Evolutionary conservation across 37 sponge, comb jelly and placozoan species (phyloP), one percentile per base, ranked within the genome.

Genomic region (Ianthella basta): DNA sequence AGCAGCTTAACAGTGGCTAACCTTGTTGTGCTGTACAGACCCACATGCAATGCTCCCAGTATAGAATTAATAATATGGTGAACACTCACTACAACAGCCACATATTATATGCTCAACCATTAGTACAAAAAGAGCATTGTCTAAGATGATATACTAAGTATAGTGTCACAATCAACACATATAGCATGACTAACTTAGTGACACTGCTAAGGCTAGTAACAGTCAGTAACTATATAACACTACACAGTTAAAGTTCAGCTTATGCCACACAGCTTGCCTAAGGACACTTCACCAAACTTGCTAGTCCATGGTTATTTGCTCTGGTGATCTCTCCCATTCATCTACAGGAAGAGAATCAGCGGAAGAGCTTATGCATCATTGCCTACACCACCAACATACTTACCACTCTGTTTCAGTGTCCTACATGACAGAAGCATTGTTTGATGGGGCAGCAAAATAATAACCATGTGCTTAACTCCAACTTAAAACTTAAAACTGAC

Each of bases 261-360:
- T 2, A 25, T 36, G n/a, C 78, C 78, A 40, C 37, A 39, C 12
- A 75, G 54, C 78, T 75, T 75, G 1, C 78, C 78, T 5, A 75
- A 41, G 53, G 40, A 75, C 20, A 75, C 78, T 50, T 75, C 78
- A 50, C 78, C 78, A 41, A 75, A 75, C 10, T 75, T 75, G 78
- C 53, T 75, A 39, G 78, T 75, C 78, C 78, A 75, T 75, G 1
- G 40, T 75, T 21, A 75, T 75, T 12, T 75, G 78, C n/a, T 75
- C 78, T 41, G 78, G 78, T 50, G 78, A 75, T 18, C 37, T 75
- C 54, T 75, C 78, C 78, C 78, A 75, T 50, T 75, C 41, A 41
- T 75, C 78, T 2, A 75, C 54, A 19, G 78, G 78, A 20, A 75
- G 25, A 20, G 38, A 40, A 36, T 75, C 78, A 18, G 40, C 78